Percentiles rank a stretch among this genome's conserved stretches.
phyloP scores from a whole-genome alignment of 2,797 vertebrate genomes.

The Taeniopygia guttata region DNA sequence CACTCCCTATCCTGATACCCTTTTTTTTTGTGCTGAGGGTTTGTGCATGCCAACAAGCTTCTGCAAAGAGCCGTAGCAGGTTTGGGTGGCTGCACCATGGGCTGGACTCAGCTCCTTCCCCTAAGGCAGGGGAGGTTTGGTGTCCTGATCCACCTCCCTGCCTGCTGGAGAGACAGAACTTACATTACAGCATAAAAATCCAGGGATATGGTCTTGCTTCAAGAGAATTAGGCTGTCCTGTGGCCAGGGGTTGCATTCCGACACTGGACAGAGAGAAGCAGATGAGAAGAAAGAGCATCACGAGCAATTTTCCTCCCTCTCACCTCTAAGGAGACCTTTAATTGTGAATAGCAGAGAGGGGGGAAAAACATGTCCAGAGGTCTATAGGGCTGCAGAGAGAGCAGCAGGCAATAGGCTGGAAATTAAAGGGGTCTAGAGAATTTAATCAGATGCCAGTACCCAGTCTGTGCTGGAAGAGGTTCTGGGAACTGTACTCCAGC shows the following conservation, averaged over 20 bases:
- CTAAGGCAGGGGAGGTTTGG: not conserved
- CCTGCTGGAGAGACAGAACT: not conserved
- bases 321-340: not conserved
- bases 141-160: not conserved
- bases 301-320: not conserved
- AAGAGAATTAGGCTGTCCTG: not conserved
- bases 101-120: not conserved
- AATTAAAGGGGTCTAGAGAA: not conserved
- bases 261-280: not conserved
- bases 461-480: not conserved
- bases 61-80: not conserved
- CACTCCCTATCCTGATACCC: not conserved
- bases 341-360: not conserved
- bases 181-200: not conserved
- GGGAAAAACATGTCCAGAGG: not conserved
- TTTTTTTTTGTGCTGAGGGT: not conserved
- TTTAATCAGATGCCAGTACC: not conserved
- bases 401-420: not conserved
- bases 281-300: not conserved
- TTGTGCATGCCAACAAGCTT: accelerated
- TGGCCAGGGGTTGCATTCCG: not conserved
- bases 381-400: not conserved
- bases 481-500: not conserved
- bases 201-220: not conserved
- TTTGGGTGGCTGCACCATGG: not conserved